Conservation (phyloP, 2,113 vertebrate species). For the Nyctereutes procyonoides region DNA sequence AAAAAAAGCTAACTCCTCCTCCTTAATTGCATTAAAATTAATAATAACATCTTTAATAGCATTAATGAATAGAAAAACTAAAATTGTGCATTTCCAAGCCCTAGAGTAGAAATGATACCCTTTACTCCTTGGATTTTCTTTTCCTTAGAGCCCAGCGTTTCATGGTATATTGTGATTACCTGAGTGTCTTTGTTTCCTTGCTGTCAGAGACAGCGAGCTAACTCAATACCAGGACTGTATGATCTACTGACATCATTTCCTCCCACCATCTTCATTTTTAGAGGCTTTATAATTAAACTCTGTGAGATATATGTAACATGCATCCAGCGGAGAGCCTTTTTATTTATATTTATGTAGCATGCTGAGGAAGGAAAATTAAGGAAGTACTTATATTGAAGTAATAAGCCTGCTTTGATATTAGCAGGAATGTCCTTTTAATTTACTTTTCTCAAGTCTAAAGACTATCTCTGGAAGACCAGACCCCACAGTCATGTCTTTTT, state of each 20-base stretch:
- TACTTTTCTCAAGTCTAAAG: constrained; percentile 42
- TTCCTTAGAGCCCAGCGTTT: not conserved
- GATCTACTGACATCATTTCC: constrained; percentile 18
- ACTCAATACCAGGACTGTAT: not conserved
- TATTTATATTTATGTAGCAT: constrained; percentile 66
- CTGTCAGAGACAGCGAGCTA: not conserved
- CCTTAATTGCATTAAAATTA: constrained; percentile 7
- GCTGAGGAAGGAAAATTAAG: constrained; percentile 72
- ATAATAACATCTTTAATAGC: constrained; percentile 38
- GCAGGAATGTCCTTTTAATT: constrained; percentile 69
- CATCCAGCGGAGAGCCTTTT: constrained; percentile 48
- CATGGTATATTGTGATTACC: not conserved
- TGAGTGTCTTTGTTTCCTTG: constrained; percentile 56
- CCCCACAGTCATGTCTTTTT: constrained; percentile 28
- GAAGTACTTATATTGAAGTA: constrained; percentile 63
- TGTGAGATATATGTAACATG: constrained; percentile 57
- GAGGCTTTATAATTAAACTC: constrained; percentile 73
- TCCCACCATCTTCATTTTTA: constrained; percentile 47
- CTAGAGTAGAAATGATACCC: not conserved
- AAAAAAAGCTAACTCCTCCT: not conserved
- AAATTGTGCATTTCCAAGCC: constrained; percentile 23
- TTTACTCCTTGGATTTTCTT: not conserved
- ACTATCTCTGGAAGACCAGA: constrained; percentile 26
- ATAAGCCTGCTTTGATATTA: constrained; percentile 56
- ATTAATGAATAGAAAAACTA: constrained; percentile 25